These are phyloP conservation scores for Nycticorax nycticorax DNA, from an alignment of 2,113 vertebrate species.

Conservation along the genomic window DNA sequence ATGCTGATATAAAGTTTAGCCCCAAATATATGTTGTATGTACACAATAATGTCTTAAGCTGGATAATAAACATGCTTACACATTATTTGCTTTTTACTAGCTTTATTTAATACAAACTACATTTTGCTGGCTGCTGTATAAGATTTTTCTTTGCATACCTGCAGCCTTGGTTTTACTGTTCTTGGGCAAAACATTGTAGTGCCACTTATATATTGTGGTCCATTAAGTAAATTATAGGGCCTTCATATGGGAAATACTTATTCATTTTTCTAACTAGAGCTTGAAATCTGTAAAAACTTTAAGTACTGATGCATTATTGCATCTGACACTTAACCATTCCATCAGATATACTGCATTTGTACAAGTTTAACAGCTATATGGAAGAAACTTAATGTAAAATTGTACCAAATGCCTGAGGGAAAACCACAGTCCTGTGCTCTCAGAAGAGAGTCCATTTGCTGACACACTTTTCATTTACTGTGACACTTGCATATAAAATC, in stretches of 20 bases:
- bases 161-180: background rate
- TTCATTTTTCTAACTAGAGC: background rate
- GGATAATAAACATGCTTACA: background rate
- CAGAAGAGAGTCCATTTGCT: slow-evolving; percentile 7
- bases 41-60: background rate
- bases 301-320: background rate
- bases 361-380: background rate
- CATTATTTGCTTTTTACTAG: background rate
- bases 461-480: background rate
- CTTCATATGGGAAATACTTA: background rate
- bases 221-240: background rate
- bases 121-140: background rate
- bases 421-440: background rate
- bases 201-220: background rate
- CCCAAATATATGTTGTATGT: background rate
- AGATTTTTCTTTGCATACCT: background rate
- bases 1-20: background rate
- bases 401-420: background rate
- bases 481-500: background rate
- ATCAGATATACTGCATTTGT: background rate
- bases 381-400: background rate
- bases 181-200: background rate
- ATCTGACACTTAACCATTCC: background rate
- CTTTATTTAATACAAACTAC: background rate
- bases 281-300: background rate